Percentiles rank a stretch among this genome's conserved stretches.
Conservation (phyloP, 2,113 vertebrate genomes). For the Rhynchopsitta pachyrhyncha region DNA sequence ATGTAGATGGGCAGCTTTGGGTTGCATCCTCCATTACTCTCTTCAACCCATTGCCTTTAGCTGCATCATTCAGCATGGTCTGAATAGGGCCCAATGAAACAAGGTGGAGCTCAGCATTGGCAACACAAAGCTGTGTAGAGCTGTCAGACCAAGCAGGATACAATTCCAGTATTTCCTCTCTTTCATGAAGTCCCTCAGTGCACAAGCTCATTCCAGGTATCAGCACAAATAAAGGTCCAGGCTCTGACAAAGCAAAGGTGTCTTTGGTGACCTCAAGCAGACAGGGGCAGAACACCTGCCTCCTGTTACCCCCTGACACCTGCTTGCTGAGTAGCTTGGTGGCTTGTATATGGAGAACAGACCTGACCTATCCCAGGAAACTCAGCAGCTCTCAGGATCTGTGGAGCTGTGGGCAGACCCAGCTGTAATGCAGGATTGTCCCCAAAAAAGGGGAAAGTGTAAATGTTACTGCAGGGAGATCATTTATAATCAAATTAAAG, state of each 20-base stretch:
- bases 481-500: neutral
- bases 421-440: neutral
- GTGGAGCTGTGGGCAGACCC: neutral
- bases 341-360: neutral
- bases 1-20: neutral
- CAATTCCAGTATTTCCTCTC: accelerated
- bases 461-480: neutral
- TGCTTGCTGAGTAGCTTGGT: neutral
- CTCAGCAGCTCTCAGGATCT: neutral
- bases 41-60: neutral
- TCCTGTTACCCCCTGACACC: neutral
- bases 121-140: neutral
- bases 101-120: neutral
- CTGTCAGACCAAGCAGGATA: neutral
- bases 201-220: neutral
- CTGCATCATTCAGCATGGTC: neutral
- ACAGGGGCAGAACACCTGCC: neutral
- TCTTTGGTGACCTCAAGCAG: neutral
- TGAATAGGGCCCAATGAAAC: accelerated
- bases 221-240: neutral
- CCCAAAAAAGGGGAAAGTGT: neutral
- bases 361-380: neutral
- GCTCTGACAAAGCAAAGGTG: neutral
- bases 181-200: neutral
- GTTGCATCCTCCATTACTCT: neutral